A percentile compares a stretch with the other conserved stretches of the same genome.
Conservation (phyloP, 2,888 invertebrate species). For the Caradrina kadenii region DNA sequence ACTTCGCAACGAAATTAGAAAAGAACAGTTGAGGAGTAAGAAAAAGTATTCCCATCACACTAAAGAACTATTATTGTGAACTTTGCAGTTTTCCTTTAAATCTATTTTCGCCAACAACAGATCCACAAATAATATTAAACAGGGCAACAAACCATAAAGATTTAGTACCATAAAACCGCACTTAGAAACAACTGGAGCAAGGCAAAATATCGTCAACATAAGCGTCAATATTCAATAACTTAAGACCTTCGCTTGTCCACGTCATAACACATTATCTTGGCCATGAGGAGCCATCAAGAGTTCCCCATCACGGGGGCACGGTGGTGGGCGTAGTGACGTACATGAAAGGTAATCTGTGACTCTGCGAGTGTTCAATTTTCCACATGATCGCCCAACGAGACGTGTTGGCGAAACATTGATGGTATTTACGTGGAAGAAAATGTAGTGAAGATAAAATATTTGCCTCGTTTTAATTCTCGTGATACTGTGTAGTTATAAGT, state of each 20-base stretch:
- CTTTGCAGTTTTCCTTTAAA: no score
- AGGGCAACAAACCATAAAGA: conserved; percentile 3
- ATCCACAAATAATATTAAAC: not conserved
- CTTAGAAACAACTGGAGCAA: conserved; percentile 12
- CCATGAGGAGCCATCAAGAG: conserved; percentile 38
- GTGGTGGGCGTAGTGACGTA: conserved; percentile 57
- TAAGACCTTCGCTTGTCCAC: conserved; percentile 32
- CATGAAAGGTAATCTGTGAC: conserved; percentile 45
- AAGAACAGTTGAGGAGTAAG: no score
- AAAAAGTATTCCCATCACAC: no score
- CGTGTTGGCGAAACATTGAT: conserved; percentile 44
- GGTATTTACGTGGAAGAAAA: conserved; percentile 25
- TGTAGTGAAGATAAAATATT: conserved; percentile 12
- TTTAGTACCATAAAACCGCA: conserved; percentile 17
- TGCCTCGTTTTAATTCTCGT: not conserved
- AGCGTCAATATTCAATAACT: conserved; percentile 19
- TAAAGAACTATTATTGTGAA: no score
- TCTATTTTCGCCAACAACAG: not conserved
- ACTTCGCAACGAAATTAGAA: no score
- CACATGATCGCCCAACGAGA: conserved; percentile 57
- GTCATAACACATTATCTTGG: conserved; percentile 40
- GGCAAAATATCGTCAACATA: conserved; percentile 25
- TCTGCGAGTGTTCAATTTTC: conserved; percentile 58
- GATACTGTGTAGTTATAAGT: not conserved
- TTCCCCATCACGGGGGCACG: conserved; percentile 26